Conservation (phyloP, 2,797 vertebrate species). For the Sebastes alutus region DNA sequence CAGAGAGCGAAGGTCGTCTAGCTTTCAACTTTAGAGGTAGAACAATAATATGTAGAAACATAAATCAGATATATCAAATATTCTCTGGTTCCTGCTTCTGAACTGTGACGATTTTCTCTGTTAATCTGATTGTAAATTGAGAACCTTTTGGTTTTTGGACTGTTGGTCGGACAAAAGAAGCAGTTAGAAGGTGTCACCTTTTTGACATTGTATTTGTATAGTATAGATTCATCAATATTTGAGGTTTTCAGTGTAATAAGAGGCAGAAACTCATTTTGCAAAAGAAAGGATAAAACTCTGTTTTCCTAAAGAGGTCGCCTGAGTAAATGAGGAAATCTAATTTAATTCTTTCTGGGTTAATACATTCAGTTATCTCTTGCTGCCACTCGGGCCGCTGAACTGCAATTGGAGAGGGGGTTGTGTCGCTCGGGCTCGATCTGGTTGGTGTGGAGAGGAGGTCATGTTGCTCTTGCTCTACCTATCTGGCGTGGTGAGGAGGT, state of each 20-base stretch:
- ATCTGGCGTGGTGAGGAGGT: no score
- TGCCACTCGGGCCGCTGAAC: neutral
- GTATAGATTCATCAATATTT: neutral
- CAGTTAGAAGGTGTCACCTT: neutral
- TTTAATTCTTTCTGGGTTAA: neutral
- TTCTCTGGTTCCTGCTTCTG: neutral
- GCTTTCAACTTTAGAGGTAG: neutral
- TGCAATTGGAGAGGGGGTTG: neutral
- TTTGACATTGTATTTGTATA: neutral
- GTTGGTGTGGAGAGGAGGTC: no score
- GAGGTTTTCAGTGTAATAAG: neutral
- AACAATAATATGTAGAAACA: neutral
- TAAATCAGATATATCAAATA: neutral
- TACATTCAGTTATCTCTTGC: neutral
- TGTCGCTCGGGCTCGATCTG: no score
- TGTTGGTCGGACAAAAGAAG: neutral
- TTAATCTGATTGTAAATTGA: neutral
- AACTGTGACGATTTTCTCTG: neutral
- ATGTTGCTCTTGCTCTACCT: no score
- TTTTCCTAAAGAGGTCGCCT: neutral
- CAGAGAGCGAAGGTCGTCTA: neutral
- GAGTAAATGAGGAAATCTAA: neutral
- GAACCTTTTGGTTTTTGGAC: neutral
- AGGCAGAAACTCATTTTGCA: neutral
- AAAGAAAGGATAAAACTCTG: neutral